phyloP scores from a whole-genome alignment of 2,888 invertebrate genomes.

The Dioctria rufipes region DNA sequence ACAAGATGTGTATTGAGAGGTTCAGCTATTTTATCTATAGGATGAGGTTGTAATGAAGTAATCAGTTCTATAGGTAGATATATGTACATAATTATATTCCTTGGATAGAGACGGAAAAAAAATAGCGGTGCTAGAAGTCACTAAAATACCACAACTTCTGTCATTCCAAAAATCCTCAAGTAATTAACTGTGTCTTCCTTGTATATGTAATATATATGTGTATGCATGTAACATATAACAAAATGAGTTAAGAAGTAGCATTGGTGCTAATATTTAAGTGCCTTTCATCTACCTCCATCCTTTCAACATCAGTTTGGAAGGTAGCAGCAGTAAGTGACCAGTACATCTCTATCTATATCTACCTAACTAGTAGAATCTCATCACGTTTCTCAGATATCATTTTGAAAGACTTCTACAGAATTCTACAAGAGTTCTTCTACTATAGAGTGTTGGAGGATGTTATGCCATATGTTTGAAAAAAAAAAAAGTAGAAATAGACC shows the following conservation, averaged over 20 bases:
- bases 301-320: no score
- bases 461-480: constrained; percentile 19
- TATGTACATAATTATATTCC: neutral
- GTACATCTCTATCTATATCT: neutral
- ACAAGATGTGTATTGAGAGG: neutral
- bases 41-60: neutral
- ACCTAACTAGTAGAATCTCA: constrained; percentile 34
- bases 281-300: no score
- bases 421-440: constrained; percentile 10
- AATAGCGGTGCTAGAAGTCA: neutral
- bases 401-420: constrained; percentile 45
- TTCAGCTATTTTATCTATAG: neutral
- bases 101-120: neutral
- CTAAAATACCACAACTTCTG: neutral
- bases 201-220: no score
- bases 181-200: neutral
- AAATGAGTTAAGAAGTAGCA: neutral
- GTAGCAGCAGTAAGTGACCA: no score
- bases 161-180: neutral
- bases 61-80: neutral
- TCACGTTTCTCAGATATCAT: constrained; percentile 45
- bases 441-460: neutral
- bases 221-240: neutral
- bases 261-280: no score
- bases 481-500: no score